Percentiles rank a stretch among this genome's conserved stretches.
Evolutionary conservation across 2,113 vertebrate genomes (phyloP).

Genomic region (Vidua macroura): DNA sequence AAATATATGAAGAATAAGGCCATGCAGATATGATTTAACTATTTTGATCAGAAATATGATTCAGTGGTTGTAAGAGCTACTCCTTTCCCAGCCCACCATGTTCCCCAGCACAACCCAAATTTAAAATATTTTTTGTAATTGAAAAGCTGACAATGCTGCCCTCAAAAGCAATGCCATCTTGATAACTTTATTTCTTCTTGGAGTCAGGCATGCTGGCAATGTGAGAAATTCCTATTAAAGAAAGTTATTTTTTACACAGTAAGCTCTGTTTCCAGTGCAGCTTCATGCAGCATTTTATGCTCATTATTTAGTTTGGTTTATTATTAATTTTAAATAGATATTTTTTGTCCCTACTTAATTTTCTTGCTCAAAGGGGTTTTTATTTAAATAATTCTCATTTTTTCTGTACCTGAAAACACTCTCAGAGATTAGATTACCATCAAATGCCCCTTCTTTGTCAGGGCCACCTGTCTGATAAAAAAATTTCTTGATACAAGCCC

Average conservation of each 20-base stretch:
- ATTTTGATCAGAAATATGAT: neutral
- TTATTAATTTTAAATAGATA: neutral
- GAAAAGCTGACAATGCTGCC: neutral
- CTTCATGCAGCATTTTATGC: neutral
- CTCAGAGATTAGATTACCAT: constrained; percentile 64
- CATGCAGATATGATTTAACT: neutral
- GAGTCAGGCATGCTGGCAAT: neutral
- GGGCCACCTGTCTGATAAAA: constrained; percentile 49
- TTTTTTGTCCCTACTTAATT: neutral
- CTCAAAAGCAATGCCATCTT: neutral
- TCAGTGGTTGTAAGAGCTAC: neutral
- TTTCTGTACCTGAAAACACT: constrained; percentile 35
- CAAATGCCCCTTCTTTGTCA: constrained; percentile 55
- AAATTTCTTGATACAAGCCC: neutral
- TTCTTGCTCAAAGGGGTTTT: neutral
- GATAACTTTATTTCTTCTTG: neutral
- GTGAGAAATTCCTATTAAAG: neutral
- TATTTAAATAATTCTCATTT: neutral
- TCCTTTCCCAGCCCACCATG: neutral
- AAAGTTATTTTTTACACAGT: neutral
- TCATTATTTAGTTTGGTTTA: neutral
- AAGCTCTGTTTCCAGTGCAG: neutral
- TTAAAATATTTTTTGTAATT: neutral
- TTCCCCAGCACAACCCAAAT: neutral
- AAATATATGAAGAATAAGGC: neutral